phyloP scores from a whole-genome alignment of 2,888 invertebrate species.

The Buathra laborator region DNA sequence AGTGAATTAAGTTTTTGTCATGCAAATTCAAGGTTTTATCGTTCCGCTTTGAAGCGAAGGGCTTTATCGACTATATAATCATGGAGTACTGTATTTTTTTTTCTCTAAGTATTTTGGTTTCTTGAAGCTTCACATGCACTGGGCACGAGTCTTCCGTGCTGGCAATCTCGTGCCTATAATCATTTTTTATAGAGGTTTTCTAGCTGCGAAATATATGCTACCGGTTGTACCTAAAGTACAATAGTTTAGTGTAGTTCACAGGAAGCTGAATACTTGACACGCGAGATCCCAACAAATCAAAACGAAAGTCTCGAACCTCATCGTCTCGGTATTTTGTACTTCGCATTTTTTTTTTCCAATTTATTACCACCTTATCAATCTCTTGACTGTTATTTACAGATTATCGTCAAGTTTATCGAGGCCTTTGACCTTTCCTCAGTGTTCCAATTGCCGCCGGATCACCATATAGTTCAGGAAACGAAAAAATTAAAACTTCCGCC shows the following conservation, averaged over 20 bases:
- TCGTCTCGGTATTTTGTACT: neutral
- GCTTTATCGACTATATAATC: neutral
- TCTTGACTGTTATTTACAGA: neutral
- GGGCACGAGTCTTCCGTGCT: neutral
- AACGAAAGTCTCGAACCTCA: neutral
- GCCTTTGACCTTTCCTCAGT: neutral
- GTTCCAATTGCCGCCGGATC: neutral
- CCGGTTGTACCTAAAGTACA: neutral
- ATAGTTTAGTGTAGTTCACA: neutral
- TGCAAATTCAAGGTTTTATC: neutral
- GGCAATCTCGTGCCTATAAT: slow-evolving; percentile 25
- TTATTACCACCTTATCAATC: neutral
- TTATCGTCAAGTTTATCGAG: neutral
- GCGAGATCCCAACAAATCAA: slow-evolving; percentile 22
- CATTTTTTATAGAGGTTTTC: slow-evolving; percentile 17
- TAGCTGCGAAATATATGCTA: neutral
- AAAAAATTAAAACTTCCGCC: neutral
- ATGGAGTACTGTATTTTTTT: neutral
- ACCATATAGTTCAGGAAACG: too few species aligned
- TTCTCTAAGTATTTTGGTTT: neutral
- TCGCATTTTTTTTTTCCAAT: neutral
- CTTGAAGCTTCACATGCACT: neutral
- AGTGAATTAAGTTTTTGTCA: neutral
- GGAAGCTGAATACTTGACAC: slow-evolving; percentile 3
- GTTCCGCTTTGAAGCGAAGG: neutral